Conservation (phyloP, 2,797 vertebrate species). For the Siniperca undulata region DNA sequence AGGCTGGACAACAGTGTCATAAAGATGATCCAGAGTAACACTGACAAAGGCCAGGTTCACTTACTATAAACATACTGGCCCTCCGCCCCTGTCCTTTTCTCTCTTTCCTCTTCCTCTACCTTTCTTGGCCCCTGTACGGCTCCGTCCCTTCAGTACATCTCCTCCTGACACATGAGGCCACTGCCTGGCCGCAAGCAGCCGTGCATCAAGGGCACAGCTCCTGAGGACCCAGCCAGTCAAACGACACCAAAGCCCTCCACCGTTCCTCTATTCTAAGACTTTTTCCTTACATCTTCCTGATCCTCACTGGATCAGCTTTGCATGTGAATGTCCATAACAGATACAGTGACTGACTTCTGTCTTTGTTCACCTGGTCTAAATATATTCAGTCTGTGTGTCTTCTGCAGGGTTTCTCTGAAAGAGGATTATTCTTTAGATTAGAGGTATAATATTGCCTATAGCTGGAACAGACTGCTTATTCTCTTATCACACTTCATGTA, state of each 20-base stretch:
- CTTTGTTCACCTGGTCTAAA: constrained; percentile 22
- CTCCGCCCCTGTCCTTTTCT: constrained; percentile 41
- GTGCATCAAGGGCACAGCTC: constrained; percentile 60
- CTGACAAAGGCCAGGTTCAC: not conserved
- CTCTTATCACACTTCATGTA: not conserved
- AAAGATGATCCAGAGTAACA: not conserved
- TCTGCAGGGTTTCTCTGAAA: constrained; percentile 6
- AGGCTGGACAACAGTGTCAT: not conserved
- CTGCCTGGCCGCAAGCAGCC: constrained; percentile 32
- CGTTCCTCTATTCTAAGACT: not conserved
- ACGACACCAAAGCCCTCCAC: constrained; percentile 23
- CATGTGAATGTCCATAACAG: constrained; percentile 37
- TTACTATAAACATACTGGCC: not conserved
- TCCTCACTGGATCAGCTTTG: constrained; percentile 19
- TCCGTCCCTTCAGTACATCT: constrained; percentile 20
- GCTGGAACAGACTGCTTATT: constrained; percentile 8
- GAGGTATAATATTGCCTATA: constrained; percentile 14
- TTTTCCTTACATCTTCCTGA: constrained; percentile 1
- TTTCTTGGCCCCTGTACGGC: constrained; percentile 5
- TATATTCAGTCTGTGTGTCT: not conserved
- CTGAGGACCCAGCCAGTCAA: constrained; percentile 42
- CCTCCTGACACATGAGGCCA: constrained; percentile 66
- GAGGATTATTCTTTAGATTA: constrained; percentile 13
- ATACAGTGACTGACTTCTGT: not conserved
- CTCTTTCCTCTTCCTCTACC: constrained; percentile 13